phyloP scores from a whole-genome alignment of 2,113 vertebrate species.

The Perccottus glenii region DNA sequence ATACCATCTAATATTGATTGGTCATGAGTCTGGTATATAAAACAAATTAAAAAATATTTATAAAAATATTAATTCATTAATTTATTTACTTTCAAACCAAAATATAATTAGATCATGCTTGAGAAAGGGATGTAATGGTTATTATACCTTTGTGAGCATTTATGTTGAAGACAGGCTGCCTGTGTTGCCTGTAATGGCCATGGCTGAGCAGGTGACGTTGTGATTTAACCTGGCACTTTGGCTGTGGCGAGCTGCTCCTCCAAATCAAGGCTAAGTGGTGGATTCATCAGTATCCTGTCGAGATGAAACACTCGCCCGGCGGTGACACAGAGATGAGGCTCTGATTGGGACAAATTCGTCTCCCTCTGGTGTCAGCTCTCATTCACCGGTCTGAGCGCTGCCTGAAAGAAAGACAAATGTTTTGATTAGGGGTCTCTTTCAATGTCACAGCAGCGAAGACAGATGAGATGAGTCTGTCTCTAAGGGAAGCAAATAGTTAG shows the following conservation, averaged over 20 bases:
- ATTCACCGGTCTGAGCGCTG: slow-evolving; percentile 67
- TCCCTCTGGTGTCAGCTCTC: slow-evolving; percentile 78
- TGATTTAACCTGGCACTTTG: slow-evolving; percentile 76
- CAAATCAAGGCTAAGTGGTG: slow-evolving; percentile 82
- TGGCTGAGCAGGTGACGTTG: slow-evolving; percentile 53
- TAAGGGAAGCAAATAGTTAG: slow-evolving; percentile 64
- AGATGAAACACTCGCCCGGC: slow-evolving; percentile 69
- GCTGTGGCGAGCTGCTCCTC: slow-evolving; percentile 65
- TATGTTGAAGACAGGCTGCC: slow-evolving; percentile 49
- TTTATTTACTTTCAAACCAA: neutral
- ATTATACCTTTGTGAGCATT: slow-evolving; percentile 56
- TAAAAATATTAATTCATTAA: no score
- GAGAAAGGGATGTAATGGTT: slow-evolving; percentile 36
- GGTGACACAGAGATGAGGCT: slow-evolving; percentile 70
- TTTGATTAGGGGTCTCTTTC: slow-evolving; percentile 82
- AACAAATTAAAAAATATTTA: no score
- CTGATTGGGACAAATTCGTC: slow-evolving; percentile 83
- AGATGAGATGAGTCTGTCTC: slow-evolving; percentile 69
- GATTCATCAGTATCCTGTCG: slow-evolving; percentile 81
- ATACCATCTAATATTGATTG: no score
- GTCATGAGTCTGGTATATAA: no score
- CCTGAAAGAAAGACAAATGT: slow-evolving; percentile 82
- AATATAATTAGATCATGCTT: slow-evolving; percentile 41
- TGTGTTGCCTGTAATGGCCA: slow-evolving; percentile 51
- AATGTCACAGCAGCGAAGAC: slow-evolving; percentile 72